Conservation (phyloP, 2,797 vertebrate species). For the Sebastes alutus region DNA sequence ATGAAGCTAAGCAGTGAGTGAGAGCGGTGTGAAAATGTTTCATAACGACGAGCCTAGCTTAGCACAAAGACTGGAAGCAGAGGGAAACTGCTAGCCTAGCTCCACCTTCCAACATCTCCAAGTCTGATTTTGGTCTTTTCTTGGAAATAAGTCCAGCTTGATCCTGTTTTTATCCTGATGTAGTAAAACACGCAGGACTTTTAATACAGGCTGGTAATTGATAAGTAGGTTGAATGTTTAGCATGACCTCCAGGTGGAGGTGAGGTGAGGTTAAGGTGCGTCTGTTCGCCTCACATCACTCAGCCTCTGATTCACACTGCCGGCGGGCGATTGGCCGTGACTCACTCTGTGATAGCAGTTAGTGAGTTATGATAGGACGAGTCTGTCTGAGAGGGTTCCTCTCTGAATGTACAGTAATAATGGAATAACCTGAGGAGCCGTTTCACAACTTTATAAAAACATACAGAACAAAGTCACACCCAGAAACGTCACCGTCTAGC, state of each 20-base stretch:
- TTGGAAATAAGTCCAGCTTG: background rate
- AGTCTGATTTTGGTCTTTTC: background rate
- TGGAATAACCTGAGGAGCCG: too few species aligned
- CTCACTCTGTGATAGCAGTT: background rate
- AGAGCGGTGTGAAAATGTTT: too few species aligned
- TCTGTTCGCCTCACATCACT: background rate
- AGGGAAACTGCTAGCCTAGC: background rate
- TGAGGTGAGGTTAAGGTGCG: background rate
- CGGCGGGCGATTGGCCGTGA: background rate
- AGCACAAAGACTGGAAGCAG: background rate
- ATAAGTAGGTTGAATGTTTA: background rate
- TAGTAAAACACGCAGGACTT: background rate
- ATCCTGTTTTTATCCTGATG: background rate
- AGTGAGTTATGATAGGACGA: too few species aligned
- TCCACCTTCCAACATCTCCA: background rate
- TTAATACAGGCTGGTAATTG: background rate
- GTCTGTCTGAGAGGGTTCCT: too few species aligned
- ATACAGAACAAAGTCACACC: too few species aligned
- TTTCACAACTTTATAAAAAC: too few species aligned
- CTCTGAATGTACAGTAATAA: too few species aligned
- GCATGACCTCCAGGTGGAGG: background rate
- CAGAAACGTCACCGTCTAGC: too few species aligned
- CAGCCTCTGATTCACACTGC: background rate
- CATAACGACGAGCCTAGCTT: background rate
- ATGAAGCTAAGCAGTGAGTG: too few species aligned